These are phyloP conservation scores for Microchrysa polita DNA, from an alignment of 2,888 invertebrate genomes.

Conservation along the genomic window DNA sequence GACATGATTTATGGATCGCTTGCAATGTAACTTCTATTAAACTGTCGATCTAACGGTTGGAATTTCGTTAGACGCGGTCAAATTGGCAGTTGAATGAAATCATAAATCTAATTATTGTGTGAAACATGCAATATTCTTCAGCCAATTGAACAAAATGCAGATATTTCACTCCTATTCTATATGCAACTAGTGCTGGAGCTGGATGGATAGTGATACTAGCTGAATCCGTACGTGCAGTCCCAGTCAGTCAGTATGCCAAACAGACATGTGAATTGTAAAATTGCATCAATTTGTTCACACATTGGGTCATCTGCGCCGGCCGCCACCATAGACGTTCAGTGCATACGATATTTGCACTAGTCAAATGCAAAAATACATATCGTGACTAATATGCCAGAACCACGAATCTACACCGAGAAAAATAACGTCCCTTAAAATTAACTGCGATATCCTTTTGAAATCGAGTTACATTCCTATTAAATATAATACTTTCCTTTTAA, in stretches of 20 bases:
- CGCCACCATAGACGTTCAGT: background rate
- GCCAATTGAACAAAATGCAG: background rate
- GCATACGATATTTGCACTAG: background rate
- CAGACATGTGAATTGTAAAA: constrained; percentile 22
- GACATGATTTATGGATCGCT: constrained; percentile 30
- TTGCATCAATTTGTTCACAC: constrained; percentile 39
- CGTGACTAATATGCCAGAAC: too few relatives aligned
- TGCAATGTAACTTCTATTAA: constrained; percentile 27
- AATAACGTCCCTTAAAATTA: too few relatives aligned
- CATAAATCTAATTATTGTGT: constrained; percentile 47
- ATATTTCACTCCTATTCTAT: background rate
- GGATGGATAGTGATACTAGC: too few relatives aligned
- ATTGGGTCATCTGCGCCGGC: constrained; percentile 12
- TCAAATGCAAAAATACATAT: constrained; percentile 8
- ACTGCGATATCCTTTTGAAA: too few relatives aligned
- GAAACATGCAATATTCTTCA: constrained; percentile 27
- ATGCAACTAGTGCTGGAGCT: too few relatives aligned
- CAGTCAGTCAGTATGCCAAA: background rate
- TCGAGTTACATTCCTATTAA: too few relatives aligned
- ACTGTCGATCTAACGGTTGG: constrained; percentile 26
- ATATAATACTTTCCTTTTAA: too few relatives aligned
- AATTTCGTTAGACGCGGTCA: constrained; percentile 14
- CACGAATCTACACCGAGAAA: too few relatives aligned
- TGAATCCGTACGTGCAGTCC: too few relatives aligned
- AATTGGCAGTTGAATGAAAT: constrained; percentile 47